Percentiles rank a stretch among this genome's conserved stretches.
Evolutionary conservation across 2,797 vertebrate genomes (phyloP).

Genomic region (Sarcoramphus papa): DNA sequence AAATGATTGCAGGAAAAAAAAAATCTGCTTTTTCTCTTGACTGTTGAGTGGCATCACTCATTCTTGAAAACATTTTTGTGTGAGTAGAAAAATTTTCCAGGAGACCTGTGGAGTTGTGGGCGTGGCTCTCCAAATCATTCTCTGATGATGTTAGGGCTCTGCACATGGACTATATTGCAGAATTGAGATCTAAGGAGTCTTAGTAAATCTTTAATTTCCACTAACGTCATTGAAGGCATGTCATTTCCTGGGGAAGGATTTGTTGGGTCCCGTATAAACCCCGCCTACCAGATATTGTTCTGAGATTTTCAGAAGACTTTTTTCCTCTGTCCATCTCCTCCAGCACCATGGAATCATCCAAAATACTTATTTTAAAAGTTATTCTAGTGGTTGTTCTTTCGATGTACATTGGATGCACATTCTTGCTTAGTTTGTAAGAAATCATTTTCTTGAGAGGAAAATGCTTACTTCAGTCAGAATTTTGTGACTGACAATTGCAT

Average conservation of each 20-base stretch:
- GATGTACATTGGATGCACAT: neutral
- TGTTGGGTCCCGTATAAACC: neutral
- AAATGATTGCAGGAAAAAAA: conserved; percentile 1
- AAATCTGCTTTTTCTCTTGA: neutral
- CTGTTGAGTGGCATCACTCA: neutral
- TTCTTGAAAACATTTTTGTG: neutral
- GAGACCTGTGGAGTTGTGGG: neutral
- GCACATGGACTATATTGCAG: neutral
- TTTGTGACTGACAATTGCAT: neutral
- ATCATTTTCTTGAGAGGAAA: neutral
- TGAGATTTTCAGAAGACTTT: neutral
- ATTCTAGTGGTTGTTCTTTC: neutral
- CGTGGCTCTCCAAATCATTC: neutral
- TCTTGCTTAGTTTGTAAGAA: neutral
- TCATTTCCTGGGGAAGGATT: neutral
- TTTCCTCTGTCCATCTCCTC: neutral
- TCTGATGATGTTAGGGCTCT: neutral
- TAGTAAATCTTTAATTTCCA: neutral
- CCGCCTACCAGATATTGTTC: neutral
- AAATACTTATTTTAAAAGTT: neutral
- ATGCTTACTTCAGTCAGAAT: neutral
- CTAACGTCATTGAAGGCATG: neutral
- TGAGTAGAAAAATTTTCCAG: neutral
- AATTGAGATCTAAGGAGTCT: neutral
- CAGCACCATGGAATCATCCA: neutral